A percentile compares a stretch with the other conserved stretches of the same genome.
phyloP scores from a whole-genome alignment of 2,797 vertebrate genomes.

The Chromis chromis region DNA sequence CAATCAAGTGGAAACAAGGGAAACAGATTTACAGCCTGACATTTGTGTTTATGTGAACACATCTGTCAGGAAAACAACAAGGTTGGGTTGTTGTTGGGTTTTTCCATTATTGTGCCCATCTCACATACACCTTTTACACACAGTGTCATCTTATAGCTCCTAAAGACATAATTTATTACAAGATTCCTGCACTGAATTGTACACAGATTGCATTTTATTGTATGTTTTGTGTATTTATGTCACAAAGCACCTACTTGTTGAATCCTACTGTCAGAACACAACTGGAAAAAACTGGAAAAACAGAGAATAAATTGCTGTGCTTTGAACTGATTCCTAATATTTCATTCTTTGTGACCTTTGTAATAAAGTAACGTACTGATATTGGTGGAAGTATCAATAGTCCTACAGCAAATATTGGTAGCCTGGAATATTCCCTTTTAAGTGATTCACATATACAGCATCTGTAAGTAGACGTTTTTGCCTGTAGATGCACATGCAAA shows the following conservation, averaged over 20 bases:
- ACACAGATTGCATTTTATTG: neutral
- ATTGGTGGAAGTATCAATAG: conserved; percentile 15
- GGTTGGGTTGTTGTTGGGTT: neutral
- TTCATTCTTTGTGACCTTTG: conserved; percentile 19
- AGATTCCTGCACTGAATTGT: neutral
- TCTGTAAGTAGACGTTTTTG: neutral
- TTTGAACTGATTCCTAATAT: conserved; percentile 48
- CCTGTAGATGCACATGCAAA: neutral
- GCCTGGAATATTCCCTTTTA: conserved; percentile 23
- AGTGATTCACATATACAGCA: conserved; percentile 13
- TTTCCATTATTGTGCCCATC: neutral
- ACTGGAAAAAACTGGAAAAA: too few species aligned
- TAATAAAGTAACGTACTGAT: conserved; percentile 30
- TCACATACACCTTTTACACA: neutral
- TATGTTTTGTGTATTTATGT: too few species aligned
- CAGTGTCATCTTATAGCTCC: neutral
- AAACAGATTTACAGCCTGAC: conserved; percentile 14
- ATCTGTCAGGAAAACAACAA: neutral
- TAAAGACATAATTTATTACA: neutral
- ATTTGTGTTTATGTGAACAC: conserved; percentile 11
- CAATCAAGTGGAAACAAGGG: conserved; percentile 42
- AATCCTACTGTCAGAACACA: neutral
- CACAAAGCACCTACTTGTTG: too few species aligned
- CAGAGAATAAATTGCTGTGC: conserved; percentile 1
- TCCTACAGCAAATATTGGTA: conserved; percentile 15